Evolutionary conservation across 2,113 vertebrate species (phyloP), one percentile per base, ranked within the genome.

Genomic region (Mixornis gularis): DNA sequence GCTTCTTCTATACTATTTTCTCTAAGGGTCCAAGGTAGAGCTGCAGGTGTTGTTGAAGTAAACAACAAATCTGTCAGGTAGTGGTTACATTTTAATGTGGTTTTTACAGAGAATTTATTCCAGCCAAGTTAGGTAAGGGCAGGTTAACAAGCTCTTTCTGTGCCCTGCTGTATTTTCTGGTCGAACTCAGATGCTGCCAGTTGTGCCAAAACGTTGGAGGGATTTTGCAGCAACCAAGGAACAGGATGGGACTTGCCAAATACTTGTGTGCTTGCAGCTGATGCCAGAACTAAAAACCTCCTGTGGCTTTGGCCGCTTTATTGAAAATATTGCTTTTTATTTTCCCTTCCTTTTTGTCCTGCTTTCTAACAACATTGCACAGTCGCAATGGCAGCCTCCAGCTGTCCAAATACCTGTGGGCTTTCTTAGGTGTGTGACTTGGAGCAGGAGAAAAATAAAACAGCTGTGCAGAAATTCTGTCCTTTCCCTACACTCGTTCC

Each of bases 211-310:
- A 82, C 51, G 62, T 83, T 83, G 81, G 30, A 91, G 72, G 69
- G 93, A 80, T 95, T 92, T 78, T 92, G 34, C 79, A 92, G 92
- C 87, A 85, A 34, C 83, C 92, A 82, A 46, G 87, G 92, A 96
- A 80, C 80, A 80, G 85, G 89, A 80, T 49, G 82, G 46, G 82
- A 71, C 93, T 94, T 89, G 89, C 94, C 95, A 95, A 91, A 89
- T 95, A 89, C 87, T 84, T 93, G 74, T 40, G 34, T 80, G 73
- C 63, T 92, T 80, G 89, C 8, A 25, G 55, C 60, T 78, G 74
- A 87, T 2, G 78, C 85, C 89, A 96, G 93, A 83, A 43, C 64
- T 79, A 6, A 66, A 72, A 40, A 27, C 5, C 3, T 19, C 36
- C 76, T n/a, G 73, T 7, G 8, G 79, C 60, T 76, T 79, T 90